Evolutionary conservation across 2,113 vertebrate genomes (phyloP).

Genomic region (Lucifuga dentata): DNA sequence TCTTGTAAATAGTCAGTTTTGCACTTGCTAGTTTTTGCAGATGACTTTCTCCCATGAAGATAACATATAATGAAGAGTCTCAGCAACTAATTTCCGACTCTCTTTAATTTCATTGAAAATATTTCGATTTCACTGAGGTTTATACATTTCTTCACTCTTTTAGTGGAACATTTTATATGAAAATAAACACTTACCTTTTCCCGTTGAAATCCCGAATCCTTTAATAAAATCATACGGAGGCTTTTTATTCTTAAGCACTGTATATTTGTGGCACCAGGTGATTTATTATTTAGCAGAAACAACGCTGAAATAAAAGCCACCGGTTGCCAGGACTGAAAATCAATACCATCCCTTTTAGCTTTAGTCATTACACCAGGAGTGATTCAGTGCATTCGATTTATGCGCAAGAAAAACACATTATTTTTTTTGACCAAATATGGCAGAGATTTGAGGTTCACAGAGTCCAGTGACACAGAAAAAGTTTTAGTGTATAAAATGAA

Average conservation of each 20-base stretch:
- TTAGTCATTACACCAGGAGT: constrained; percentile 5
- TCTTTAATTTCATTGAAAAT: no score
- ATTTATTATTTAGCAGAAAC: constrained; percentile 18
- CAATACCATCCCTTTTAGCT: constrained; percentile 30
- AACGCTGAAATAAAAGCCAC: not conserved
- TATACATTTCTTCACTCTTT: constrained; percentile 14
- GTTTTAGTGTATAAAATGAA: constrained; percentile 25
- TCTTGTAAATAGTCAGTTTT: constrained; percentile 24
- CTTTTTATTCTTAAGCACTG: not conserved
- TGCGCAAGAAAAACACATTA: no score
- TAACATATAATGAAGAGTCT: not conserved
- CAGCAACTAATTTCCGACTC: no score
- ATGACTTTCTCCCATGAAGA: constrained; percentile 8
- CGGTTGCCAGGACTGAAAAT: constrained; percentile 6
- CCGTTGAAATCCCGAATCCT: no score
- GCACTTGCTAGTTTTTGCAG: constrained; percentile 30
- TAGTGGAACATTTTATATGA: not conserved
- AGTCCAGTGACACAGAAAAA: constrained; percentile 24
- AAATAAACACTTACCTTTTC: not conserved
- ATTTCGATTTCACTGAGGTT: no score
- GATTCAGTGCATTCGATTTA: constrained; percentile 37
- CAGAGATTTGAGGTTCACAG: constrained; percentile 11
- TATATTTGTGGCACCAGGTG: not conserved
- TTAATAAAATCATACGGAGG: no score
- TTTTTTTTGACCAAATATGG: constrained; percentile 52